Evolutionary conservation across 2,113 vertebrate species (phyloP), one percentile per base, ranked within the genome.

Genomic region (Psittacula cyanocephala): DNA sequence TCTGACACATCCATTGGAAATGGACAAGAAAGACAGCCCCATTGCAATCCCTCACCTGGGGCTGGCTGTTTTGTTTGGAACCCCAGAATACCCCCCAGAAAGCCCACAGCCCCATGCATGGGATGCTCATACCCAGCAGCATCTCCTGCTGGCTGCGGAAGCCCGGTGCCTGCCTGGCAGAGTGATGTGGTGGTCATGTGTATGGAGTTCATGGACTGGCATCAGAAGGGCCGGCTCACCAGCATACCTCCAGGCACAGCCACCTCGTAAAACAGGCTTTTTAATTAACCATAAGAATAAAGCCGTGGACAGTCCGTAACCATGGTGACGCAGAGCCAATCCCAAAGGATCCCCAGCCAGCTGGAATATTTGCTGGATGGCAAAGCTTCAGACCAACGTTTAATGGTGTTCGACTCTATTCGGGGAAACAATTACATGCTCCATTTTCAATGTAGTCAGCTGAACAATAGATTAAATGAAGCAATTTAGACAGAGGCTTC

Each of bases 291-390:
- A 2, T 35, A 84, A 63, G 93, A 93, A 95, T 90, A 90, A 94
- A 97, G 91, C 93, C 11, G 18, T 94, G 96, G 96, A 85, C 94
- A 88, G 95, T 43, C 70, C 1, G 95, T 97, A 90, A 92, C 96
- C 97, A 97, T 97, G 96, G 95, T 1, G 91, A 97, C 3, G 28
- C 53, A 13, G 97, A 96, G 93, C 96, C 94, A 78, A 86, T 96
- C 96, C 95, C 97, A 37, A 83, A 81, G 96, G 97, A 97, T 93
- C 46, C 46, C 85, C 77, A 89, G 91, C 95, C 96, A 97, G 97
- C 96, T 96, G 96, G 96, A 97, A 96, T 97, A 96, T 93, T 85
- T 96, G 96, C 95, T 96, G 91, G 94, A 96, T 94, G 96, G 97
- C 96, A 91, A 88, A 94, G 80, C 95, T 94, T 95, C 95, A 97